Evolutionary conservation across 2,113 vertebrate species (phyloP).

Genomic region (Tragelaphus scriptus): DNA sequence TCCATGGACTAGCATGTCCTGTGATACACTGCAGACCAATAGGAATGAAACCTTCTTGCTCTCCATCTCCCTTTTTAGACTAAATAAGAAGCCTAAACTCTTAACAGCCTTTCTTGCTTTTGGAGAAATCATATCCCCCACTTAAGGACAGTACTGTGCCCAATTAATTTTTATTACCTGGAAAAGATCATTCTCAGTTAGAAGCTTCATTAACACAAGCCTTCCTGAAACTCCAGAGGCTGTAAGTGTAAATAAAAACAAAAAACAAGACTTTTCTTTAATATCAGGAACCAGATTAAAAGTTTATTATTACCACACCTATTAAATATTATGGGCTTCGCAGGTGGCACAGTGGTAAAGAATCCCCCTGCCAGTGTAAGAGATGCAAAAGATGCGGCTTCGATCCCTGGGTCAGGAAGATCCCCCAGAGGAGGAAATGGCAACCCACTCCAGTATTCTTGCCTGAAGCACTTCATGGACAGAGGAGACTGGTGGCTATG

Average conservation of each 20-base stretch:
- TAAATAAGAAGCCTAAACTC: not conserved
- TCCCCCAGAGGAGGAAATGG: not conserved
- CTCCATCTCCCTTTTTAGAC: not conserved
- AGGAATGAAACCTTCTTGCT: not conserved
- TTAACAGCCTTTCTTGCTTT: not conserved
- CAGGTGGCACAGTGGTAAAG: not conserved
- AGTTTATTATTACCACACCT: not conserved
- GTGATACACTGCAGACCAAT: not conserved
- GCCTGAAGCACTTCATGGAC: not conserved
- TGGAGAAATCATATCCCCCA: not conserved
- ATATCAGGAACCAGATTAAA: not conserved
- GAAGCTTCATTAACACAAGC: not conserved
- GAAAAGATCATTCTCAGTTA: not conserved
- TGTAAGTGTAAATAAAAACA: not conserved
- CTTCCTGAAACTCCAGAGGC: not conserved
- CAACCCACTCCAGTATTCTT: not conserved
- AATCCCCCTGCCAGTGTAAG: not conserved
- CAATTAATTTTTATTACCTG: not conserved
- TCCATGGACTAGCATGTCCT: not conserved
- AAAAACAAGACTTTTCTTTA: not conserved
- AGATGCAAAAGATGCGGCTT: not conserved
- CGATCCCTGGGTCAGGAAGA: not conserved
- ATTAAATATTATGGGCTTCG: not conserved
- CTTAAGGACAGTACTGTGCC: not conserved
- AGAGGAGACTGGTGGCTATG: rapidly evolving